Conservation (phyloP, 2,797 vertebrate species). For the Chelonia mydas region DNA sequence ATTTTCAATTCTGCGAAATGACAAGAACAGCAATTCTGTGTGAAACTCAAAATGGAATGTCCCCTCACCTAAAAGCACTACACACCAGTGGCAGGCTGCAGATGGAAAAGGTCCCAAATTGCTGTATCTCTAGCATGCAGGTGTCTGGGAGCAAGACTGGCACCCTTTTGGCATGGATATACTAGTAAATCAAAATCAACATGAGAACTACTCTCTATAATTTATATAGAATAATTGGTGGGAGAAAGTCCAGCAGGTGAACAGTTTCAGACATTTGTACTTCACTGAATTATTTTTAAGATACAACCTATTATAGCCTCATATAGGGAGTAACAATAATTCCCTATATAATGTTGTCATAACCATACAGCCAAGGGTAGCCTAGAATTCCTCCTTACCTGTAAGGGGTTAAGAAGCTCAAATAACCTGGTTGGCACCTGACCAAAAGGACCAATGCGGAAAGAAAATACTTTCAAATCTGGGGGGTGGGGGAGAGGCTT, state of each 20-base stretch:
- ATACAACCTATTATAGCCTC: background rate
- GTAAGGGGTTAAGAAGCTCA: too few relatives aligned
- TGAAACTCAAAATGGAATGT: slow-evolving; percentile 20
- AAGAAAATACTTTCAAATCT: too few relatives aligned
- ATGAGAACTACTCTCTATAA: background rate
- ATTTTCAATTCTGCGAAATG: slow-evolving; percentile 42
- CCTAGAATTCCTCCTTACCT: too few relatives aligned
- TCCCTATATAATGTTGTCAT: background rate
- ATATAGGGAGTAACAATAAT: background rate
- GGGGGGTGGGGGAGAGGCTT: too few relatives aligned
- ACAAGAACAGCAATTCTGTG: slow-evolving; percentile 17
- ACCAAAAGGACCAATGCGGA: too few relatives aligned
- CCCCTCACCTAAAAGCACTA: background rate
- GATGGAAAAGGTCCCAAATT: background rate
- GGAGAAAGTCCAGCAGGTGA: background rate
- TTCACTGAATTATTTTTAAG: background rate
- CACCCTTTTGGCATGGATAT: background rate
- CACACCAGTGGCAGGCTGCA: background rate
- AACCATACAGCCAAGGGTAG: too few relatives aligned
- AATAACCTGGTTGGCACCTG: too few relatives aligned
- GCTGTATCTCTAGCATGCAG: slow-evolving; percentile 15
- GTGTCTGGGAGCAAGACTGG: slow-evolving; percentile 36
- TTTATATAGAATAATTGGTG: background rate
- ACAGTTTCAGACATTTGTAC: background rate
- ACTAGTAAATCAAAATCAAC: slow-evolving; percentile 23